phyloP scores from a whole-genome alignment of 2,113 vertebrate species.

The Melanerpes aurifrons region DNA sequence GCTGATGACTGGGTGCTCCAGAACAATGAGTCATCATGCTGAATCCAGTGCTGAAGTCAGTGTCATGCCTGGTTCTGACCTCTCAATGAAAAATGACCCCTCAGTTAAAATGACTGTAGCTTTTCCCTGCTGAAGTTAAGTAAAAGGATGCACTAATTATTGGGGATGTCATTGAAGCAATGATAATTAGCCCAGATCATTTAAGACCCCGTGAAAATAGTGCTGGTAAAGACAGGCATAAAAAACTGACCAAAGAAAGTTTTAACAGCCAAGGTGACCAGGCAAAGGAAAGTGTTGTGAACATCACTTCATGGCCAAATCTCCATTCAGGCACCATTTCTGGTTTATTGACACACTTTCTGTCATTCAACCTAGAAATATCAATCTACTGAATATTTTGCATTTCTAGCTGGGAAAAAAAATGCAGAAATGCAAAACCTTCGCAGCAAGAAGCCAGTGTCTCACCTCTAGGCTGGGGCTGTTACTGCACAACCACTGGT shows the following conservation, averaged over 20 bases:
- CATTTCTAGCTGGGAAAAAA: neutral
- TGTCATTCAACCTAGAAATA: neutral
- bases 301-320: neutral
- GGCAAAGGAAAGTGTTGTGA: neutral
- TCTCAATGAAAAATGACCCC: conserved; percentile 29
- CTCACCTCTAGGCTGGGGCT: neutral
- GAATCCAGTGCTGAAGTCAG: neutral
- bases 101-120: conserved; percentile 12
- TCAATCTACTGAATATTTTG: neutral
- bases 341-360: neutral
- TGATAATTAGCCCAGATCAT: neutral
- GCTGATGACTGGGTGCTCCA: neutral
- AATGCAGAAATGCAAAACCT: neutral
- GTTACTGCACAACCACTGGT: neutral
- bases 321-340: neutral
- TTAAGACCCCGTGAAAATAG: neutral
- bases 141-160: neutral
- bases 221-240: neutral
- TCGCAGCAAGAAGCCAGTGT: neutral
- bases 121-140: neutral
- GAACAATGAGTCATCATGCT: neutral
- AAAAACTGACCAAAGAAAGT: neutral
- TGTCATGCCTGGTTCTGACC: neutral
- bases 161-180: neutral
- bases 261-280: neutral